These are phyloP conservation scores for Phalacrocorax aristotelis DNA, from an alignment of 2,113 vertebrate species.

Conservation along the genomic window DNA sequence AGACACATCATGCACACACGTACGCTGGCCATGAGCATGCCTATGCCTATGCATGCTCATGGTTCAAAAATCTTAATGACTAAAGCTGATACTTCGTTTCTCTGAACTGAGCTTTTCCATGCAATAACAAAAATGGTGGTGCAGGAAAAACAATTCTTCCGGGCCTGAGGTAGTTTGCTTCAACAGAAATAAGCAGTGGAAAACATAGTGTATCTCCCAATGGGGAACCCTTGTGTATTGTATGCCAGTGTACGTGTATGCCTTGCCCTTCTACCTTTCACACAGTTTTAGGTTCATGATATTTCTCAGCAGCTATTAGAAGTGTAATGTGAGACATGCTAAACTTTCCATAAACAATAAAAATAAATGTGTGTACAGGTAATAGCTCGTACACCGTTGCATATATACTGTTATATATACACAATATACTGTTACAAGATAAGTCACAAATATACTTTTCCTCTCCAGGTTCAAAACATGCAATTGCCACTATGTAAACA, in stretches of 20 bases:
- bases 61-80: neutral
- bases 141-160: neutral
- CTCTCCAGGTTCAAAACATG: neutral
- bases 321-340: neutral
- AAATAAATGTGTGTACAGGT: neutral
- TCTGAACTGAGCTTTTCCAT: neutral
- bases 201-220: neutral
- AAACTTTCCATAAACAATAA: neutral
- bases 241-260: no score
- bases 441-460: neutral
- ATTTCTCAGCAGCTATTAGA: neutral
- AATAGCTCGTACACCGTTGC: neutral
- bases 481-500: neutral
- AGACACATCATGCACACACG: accelerated
- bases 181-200: neutral
- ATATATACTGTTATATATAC: no score
- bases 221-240: neutral
- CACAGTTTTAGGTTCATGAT: neutral
- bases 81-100: neutral
- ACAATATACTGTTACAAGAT: neutral
- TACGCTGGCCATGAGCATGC: neutral
- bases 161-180: neutral
- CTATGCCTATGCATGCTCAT: neutral
- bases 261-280: neutral
- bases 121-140: neutral